Evolutionary conservation across 2,797 vertebrate species (phyloP), one percentile per base, ranked within the genome.

Genomic region (Urocyon cinereoargenteus): DNA sequence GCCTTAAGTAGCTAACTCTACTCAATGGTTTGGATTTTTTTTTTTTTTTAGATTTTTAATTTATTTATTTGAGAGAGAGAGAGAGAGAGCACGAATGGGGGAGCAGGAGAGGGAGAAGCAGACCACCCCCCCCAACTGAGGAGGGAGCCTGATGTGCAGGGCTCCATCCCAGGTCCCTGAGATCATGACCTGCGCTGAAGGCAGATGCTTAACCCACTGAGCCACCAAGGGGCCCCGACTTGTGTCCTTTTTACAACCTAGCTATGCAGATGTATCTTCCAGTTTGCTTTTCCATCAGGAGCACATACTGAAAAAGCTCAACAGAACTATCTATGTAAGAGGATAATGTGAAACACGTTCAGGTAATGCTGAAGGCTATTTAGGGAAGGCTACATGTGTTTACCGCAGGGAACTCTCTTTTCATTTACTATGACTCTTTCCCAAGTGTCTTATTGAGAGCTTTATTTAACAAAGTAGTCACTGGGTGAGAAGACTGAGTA

Each of bases 241-340:
- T 45, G 40, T 6, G 8, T 70, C 31, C 34, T 84, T 84, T 90
- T 89, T 57, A 53, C 14, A 84, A 19, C 6, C 13, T 40, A 36
- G n/a, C 86, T 61, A 77, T 26, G 51, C 15, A 79, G 34, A 61
- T 31, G 75, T n/a, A 26, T 68, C 64, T 93, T 61, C 66, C 6
- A 14, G 31, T 66, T 90, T 91, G 18, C 22, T 73, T 90, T 90
- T 79, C 51, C 66, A 7, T 91, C 92, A 86, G 18, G 28, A 26
- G 24, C 55, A 96, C 34, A 97, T 61, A 94, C 4, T 36, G n/a
- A 82, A 90, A 73, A 85, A 85, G 45, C 62, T 59, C 68, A 90
- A 92, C n/a, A 78, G 57, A 92, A 78, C 53, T 49, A 22, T 10
- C 53, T 49, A 22, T 10, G 5, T 91, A 75, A 68, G 26, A 77